These are phyloP conservation scores for Macrotus californicus DNA, from an alignment of 2,113 vertebrate species.

Conservation along the genomic window DNA sequence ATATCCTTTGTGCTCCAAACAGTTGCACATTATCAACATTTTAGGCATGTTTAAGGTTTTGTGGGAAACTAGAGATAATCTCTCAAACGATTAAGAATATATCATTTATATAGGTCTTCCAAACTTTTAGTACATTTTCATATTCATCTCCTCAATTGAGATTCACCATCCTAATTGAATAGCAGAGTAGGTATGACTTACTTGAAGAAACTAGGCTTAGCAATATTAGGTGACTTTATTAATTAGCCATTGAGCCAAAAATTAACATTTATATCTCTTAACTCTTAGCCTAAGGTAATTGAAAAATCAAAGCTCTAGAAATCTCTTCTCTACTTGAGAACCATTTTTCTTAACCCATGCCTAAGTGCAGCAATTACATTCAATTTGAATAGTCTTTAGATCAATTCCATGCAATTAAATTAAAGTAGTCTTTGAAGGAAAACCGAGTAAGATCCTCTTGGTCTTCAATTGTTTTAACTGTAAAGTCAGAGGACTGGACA, in stretches of 20 bases:
- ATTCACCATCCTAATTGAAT: not conserved
- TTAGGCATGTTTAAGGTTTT: not conserved
- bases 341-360: not conserved
- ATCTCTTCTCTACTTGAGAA: conserved; percentile 24
- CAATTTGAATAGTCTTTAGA: not conserved
- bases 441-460: not conserved
- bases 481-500: not conserved
- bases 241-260: not conserved
- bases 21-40: not conserved
- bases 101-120: not conserved
- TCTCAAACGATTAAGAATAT: conserved; percentile 12
- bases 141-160: not conserved
- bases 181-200: not conserved
- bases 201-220: not conserved
- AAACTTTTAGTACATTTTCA: not conserved
- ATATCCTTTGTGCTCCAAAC: not conserved
- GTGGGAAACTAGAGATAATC: not conserved
- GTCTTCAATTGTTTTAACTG: not conserved
- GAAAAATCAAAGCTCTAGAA: not conserved
- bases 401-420: not conserved
- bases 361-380: not conserved
- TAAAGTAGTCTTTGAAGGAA: not conserved
- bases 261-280: not conserved
- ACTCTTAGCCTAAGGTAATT: not conserved
- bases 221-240: not conserved